These are phyloP conservation scores for Plebejus argus DNA, from an alignment of 2,888 invertebrate species.

Conservation along the genomic window DNA sequence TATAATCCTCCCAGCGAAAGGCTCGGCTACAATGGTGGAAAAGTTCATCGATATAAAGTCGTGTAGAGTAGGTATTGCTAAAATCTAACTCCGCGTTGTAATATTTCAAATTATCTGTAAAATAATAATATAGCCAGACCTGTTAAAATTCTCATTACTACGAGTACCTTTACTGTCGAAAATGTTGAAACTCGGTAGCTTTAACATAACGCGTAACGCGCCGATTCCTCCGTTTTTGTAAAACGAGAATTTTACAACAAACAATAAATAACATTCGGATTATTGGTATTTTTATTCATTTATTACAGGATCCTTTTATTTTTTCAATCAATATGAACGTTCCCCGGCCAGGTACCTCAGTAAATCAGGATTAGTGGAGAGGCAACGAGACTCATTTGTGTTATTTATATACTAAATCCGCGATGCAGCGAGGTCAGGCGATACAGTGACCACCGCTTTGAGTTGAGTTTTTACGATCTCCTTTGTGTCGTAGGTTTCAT, in stretches of 20 bases:
- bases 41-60: not conserved
- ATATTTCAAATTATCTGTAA: too few species aligned
- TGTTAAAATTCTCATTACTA: too few species aligned
- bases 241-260: conserved; percentile 5
- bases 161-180: too few species aligned
- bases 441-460: conserved; percentile 49
- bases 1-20: conserved; percentile 50
- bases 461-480: conserved; percentile 52
- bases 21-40: conserved; percentile 43
- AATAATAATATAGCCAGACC: too few species aligned
- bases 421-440: conserved; percentile 49
- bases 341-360: conserved; percentile 55
- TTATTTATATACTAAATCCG: conserved; percentile 65
- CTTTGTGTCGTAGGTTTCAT: conserved; percentile 34
- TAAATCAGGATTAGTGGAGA: conserved; percentile 74
- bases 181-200: not conserved
- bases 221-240: not conserved
- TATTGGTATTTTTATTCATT: conserved; percentile 32
- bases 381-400: conserved; percentile 69
- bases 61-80: not conserved
- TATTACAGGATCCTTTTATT: conserved; percentile 33
- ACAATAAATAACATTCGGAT: conserved; percentile 22
- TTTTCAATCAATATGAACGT: conserved; percentile 48
- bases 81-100: not conserved
- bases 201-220: not conserved